Evolutionary conservation across 2,888 invertebrate genomes (phyloP).

Genomic region (Perithous albicinctus): DNA sequence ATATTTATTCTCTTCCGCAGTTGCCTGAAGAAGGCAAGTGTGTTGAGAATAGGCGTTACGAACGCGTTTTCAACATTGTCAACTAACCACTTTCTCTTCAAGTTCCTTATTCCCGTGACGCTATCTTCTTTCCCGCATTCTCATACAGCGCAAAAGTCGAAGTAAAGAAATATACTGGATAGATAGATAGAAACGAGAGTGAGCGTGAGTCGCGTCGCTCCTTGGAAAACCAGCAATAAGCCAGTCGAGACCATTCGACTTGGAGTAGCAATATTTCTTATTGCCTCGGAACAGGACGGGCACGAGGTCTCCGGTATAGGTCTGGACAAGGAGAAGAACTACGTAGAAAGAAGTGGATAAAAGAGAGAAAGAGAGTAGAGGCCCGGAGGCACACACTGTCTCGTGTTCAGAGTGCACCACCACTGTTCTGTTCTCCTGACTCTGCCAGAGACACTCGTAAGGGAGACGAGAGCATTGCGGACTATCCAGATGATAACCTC

Average conservation of each 20-base stretch:
- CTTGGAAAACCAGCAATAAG: slow-evolving; percentile 72
- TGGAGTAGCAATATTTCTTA: slow-evolving; percentile 80
- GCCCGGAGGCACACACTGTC: slow-evolving; percentile 59
- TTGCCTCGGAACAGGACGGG: slow-evolving; percentile 71
- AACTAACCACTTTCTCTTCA: slow-evolving; percentile 26
- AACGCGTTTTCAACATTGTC: neutral
- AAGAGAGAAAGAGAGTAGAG: slow-evolving; percentile 15
- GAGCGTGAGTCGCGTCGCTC: neutral
- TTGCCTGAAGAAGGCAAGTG: slow-evolving; percentile 3
- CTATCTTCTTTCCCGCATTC: slow-evolving; percentile 3
- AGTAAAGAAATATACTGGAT: slow-evolving; percentile 28
- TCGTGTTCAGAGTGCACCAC: slow-evolving; percentile 47
- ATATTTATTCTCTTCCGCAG: too few relatives aligned
- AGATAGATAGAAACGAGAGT: slow-evolving; percentile 14
- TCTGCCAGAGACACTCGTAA: slow-evolving; percentile 36
- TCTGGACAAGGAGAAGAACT: slow-evolving; percentile 41
- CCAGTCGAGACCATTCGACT: slow-evolving; percentile 73
- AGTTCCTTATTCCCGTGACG: slow-evolving; percentile 24
- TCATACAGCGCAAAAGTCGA: slow-evolving; percentile 32
- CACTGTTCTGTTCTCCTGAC: slow-evolving; percentile 25
- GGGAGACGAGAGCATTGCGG: slow-evolving; percentile 38
- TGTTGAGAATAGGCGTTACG: neutral
- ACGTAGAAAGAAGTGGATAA: slow-evolving; percentile 44
- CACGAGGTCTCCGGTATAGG: slow-evolving; percentile 64
- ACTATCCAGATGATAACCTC: slow-evolving; percentile 49